These are phyloP conservation scores for Nyctibius bracteatus DNA, from an alignment of 2,113 vertebrate genomes.

Conservation along the genomic window DNA sequence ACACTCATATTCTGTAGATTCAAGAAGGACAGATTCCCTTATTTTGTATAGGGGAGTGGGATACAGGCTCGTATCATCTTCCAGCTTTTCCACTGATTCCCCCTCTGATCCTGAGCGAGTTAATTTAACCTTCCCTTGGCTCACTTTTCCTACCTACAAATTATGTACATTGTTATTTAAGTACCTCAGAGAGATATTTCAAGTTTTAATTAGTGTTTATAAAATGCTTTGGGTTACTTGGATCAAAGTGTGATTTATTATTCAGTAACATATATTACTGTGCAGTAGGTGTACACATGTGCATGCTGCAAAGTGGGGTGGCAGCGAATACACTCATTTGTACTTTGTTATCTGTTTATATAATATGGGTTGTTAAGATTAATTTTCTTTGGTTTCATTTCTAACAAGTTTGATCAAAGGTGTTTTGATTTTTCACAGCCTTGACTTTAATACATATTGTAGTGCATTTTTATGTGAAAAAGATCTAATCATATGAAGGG, in stretches of 20 bases:
- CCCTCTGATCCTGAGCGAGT: neutral
- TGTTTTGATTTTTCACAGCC: neutral
- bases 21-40: neutral
- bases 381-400: neutral
- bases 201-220: constrained; percentile 54
- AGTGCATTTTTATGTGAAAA: neutral
- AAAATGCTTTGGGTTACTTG: constrained; percentile 51
- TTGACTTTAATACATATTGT: neutral
- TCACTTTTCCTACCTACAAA: constrained; percentile 24
- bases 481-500: neutral
- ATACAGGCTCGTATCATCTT: neutral
- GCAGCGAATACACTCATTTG: neutral
- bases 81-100: neutral
- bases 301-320: neutral
- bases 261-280: neutral
- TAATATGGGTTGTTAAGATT: neutral
- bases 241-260: constrained; percentile 48
- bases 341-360: neutral
- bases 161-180: constrained; percentile 43
- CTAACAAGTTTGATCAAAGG: neutral
- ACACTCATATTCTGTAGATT: neutral
- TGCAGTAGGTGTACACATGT: neutral
- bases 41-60: neutral
- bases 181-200: constrained; percentile 38
- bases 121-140: constrained; percentile 36